Conservation (phyloP, 2,113 vertebrate species). For the Gallinago media region DNA sequence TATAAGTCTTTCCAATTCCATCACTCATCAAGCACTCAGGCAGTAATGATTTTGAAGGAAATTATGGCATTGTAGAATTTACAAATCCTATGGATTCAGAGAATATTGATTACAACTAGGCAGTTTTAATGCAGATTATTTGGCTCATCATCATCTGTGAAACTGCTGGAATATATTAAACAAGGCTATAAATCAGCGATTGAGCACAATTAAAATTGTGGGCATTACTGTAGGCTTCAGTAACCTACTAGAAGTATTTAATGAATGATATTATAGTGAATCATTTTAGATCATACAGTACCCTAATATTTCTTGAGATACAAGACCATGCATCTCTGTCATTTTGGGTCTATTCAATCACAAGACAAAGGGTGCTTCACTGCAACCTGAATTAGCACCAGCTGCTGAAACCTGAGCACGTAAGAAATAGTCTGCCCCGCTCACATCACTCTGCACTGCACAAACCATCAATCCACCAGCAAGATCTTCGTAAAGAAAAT, state of each 20-base stretch:
- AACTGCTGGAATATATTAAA: background rate
- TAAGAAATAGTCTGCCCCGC: background rate
- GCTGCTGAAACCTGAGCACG: background rate
- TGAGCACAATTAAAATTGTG: background rate
- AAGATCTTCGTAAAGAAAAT: background rate
- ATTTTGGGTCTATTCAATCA: background rate
- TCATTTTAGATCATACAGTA: background rate
- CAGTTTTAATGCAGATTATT: background rate
- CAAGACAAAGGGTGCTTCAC: background rate
- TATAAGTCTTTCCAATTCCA: background rate
- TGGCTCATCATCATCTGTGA: background rate
- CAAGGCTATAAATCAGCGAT: background rate
- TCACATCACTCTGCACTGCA: background rate
- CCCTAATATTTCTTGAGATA: background rate
- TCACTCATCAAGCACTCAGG: background rate
- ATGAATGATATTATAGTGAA: background rate
- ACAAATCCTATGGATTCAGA: background rate
- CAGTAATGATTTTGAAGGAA: background rate
- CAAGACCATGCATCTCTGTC: background rate
- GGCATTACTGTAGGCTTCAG: background rate
- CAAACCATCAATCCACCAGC: background rate
- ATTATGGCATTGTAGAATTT: background rate
- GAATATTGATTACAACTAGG: background rate
- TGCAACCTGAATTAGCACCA: background rate
- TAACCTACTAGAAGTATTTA: background rate